A percentile compares a stretch with the other conserved stretches of the same genome.
phyloP scores from a whole-genome alignment of 2,888 invertebrate species.

The Drosophila neoperkinsi region DNA sequence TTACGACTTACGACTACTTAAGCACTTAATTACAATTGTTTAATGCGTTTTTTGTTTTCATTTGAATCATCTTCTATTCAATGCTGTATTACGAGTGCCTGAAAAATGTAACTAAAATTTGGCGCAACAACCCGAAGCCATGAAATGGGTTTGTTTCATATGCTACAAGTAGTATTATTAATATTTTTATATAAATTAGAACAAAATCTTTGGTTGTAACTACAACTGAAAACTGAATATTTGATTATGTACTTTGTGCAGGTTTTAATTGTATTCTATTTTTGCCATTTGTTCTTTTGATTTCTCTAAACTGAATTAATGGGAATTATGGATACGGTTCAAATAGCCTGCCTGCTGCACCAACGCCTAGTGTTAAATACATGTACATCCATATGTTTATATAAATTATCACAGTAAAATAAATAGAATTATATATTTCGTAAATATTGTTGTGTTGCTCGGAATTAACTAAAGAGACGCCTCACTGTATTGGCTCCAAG shows the following conservation, averaged over 20 bases:
- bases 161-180: conserved; percentile 34
- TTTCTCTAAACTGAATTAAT: conserved; percentile 32
- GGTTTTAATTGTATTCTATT: conserved; percentile 31
- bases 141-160: conserved; percentile 40
- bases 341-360: conserved; percentile 27
- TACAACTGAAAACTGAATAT: conserved; percentile 72
- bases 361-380: conserved; percentile 28
- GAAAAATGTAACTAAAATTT: conserved; percentile 66
- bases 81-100: conserved; percentile 38
- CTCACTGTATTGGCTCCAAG: conserved; percentile 14
- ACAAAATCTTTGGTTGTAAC: conserved; percentile 78
- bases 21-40: conserved; percentile 59
- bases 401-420: conserved; percentile 82
- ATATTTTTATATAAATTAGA: conserved; percentile 31
- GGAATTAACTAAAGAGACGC: conserved; percentile 41
- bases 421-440: conserved; percentile 67
- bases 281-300: conserved; percentile 10
- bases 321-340: conserved; percentile 18
- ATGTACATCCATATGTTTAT: conserved; percentile 44
- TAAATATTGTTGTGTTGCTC: conserved; percentile 43
- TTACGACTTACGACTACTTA: conserved; percentile 56
- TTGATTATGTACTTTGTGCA: conserved; percentile 51
- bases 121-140: conserved; percentile 64
- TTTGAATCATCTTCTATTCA: conserved; percentile 1
- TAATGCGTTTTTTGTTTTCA: conserved; percentile 12